Evolutionary conservation across 2,888 invertebrate species (phyloP).

Genomic region (Chloromyia formosa): DNA sequence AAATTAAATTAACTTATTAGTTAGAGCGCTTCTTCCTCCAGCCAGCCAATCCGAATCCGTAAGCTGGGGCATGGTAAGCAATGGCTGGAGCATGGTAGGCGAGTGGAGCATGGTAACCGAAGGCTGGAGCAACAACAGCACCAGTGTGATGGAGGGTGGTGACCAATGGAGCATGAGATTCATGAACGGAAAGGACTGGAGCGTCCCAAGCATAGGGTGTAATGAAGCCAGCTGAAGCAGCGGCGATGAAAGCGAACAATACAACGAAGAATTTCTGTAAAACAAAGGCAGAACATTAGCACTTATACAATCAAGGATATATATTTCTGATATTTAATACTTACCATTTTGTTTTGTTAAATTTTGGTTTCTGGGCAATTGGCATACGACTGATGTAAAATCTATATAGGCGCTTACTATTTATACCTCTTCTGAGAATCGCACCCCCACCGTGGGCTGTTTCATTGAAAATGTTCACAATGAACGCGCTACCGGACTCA

Average conservation of each 20-base stretch:
- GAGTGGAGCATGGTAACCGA: background rate
- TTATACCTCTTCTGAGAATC: background rate
- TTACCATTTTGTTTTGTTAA: constrained; percentile 3
- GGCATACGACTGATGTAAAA: background rate
- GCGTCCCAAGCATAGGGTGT: background rate
- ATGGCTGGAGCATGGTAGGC: background rate
- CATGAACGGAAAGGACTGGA: background rate
- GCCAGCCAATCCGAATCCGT: background rate
- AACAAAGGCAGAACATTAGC: background rate
- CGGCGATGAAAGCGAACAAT: constrained; percentile 1
- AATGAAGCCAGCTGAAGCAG: background rate
- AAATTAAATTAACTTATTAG: background rate
- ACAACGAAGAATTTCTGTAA: background rate
- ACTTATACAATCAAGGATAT: background rate
- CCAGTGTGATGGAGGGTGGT: background rate
- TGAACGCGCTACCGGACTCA: too few species aligned
- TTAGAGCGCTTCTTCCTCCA: background rate
- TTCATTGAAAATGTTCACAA: background rate
- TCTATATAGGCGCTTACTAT: background rate
- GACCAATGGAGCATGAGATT: background rate
- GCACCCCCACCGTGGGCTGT: background rate
- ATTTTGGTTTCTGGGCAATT: background rate
- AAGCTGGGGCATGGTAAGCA: background rate
- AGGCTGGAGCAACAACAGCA: background rate
- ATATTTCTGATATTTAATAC: background rate